These are phyloP conservation scores for Pteronura brasiliensis DNA, from an alignment of 2,113 vertebrate species.

Conservation along the genomic window DNA sequence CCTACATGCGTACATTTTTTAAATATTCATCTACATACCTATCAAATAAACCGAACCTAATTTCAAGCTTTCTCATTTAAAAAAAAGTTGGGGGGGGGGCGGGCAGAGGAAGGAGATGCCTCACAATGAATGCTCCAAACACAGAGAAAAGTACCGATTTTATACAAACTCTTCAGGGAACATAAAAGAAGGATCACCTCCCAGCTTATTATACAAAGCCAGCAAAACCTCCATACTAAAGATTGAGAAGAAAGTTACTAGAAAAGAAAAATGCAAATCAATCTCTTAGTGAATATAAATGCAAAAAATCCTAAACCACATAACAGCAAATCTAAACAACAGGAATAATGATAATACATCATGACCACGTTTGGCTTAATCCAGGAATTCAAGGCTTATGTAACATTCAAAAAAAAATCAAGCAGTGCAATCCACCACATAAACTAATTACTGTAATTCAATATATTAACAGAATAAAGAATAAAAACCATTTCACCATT, in stretches of 20 bases:
- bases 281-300: background rate
- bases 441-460: background rate
- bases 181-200: background rate
- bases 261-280: slow-evolving; percentile 28
- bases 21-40: background rate
- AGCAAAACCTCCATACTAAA: background rate
- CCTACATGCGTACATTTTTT: too few relatives aligned
- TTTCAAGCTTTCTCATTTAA: background rate
- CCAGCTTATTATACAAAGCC: background rate
- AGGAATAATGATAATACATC: background rate
- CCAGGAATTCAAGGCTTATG: background rate
- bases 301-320: slow-evolving; percentile 2
- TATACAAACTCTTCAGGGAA: background rate
- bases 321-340: background rate
- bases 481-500: background rate
- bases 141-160: background rate
- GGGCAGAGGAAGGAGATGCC: background rate
- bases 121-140: background rate
- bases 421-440: background rate
- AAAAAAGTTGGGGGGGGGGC: background rate
- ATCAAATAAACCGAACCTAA: background rate
- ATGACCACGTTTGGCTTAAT: background rate
- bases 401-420: background rate
- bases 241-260: background rate
- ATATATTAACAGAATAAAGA: background rate